Evolutionary conservation across 2,113 vertebrate species (phyloP).

Genomic region (Tamias sibiricus): DNA sequence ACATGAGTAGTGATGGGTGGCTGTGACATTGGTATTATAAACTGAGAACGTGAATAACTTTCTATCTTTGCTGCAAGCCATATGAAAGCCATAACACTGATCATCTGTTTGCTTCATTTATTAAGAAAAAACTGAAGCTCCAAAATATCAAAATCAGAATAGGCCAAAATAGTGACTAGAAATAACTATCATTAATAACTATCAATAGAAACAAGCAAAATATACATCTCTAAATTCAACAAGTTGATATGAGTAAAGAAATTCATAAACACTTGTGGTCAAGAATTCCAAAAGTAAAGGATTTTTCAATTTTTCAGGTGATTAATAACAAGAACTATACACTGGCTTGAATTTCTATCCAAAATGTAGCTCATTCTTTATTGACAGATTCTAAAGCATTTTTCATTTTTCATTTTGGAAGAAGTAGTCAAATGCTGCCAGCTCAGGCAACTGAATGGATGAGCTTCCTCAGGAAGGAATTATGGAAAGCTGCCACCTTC

Average conservation of each 20-base stretch:
- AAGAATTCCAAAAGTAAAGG: background rate
- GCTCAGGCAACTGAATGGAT: background rate
- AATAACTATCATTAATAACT: background rate
- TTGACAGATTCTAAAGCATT: constrained; percentile 40
- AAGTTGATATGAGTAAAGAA: background rate
- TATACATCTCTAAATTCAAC: background rate
- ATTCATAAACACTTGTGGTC: background rate
- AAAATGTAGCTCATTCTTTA: constrained; percentile 49
- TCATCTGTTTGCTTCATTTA: background rate
- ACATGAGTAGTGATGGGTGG: background rate
- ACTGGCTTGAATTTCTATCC: background rate
- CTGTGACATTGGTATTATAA: background rate
- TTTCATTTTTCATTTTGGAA: constrained; percentile 60
- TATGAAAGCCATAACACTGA: background rate
- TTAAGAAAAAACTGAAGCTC: background rate
- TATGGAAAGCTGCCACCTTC: background rate
- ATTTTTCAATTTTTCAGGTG: background rate
- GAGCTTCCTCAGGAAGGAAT: background rate
- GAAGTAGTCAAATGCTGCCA: constrained; percentile 18
- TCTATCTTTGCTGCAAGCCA: background rate
- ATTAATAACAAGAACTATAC: background rate
- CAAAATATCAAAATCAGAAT: constrained; percentile 37
- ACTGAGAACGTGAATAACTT: background rate
- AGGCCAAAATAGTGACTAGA: background rate
- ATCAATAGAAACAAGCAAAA: constrained; percentile 30